Percentiles rank a stretch among this genome's conserved stretches.
These are phyloP conservation scores for Delphinus delphis DNA, from an alignment of 2,113 vertebrate species.

Conservation along the genomic window DNA sequence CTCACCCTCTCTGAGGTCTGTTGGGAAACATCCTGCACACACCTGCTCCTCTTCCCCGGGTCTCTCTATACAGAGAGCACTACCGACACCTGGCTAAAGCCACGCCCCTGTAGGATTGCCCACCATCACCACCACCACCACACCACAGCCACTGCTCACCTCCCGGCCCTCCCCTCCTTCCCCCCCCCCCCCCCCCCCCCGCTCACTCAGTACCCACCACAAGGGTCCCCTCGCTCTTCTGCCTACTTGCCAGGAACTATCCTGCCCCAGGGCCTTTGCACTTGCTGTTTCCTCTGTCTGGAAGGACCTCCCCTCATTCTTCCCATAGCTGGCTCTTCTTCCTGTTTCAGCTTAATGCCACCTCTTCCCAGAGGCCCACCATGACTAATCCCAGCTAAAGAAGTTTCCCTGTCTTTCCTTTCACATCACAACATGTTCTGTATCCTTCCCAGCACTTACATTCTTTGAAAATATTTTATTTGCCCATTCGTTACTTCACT, in stretches of 20 bases:
- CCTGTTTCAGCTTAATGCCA: neutral
- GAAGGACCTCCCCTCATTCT: no score
- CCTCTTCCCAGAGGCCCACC: neutral
- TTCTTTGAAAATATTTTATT: neutral
- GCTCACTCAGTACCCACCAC: neutral
- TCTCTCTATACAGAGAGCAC: no score
- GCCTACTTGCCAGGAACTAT: rapidly evolving
- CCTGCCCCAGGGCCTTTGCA: neutral
- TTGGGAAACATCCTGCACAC: neutral
- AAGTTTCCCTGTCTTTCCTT: neutral
- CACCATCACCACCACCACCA: rapidly evolving
- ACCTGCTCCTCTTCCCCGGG: rapidly evolving
- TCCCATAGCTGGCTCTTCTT: neutral
- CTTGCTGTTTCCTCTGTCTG: neutral
- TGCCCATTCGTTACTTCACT: rapidly evolving
- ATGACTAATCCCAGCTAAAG: neutral
- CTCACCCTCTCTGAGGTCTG: neutral
- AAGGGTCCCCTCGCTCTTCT: neutral
- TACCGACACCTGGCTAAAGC: neutral
- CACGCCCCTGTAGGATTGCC: neutral
- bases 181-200: no score
- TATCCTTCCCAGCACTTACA: neutral
- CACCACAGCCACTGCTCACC: neutral
- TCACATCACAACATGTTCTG: neutral
- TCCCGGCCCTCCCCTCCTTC: neutral